Percentiles rank a stretch among this genome's conserved stretches.
phyloP scores from a whole-genome alignment of 2,113 vertebrate species.

The Rhinopomastus cyanomelas region DNA sequence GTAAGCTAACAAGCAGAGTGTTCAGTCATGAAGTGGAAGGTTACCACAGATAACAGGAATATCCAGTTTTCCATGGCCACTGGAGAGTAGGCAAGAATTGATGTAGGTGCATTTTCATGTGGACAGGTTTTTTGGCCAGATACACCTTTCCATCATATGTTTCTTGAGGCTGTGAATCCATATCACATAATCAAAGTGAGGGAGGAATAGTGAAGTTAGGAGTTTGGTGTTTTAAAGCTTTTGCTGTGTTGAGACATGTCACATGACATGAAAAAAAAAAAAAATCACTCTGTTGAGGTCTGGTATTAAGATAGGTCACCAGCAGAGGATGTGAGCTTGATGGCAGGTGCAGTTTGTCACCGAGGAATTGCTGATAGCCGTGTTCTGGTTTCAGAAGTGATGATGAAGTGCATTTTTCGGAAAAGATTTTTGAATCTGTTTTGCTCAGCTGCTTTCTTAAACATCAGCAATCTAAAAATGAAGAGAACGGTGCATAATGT shows the following conservation, averaged over 20 bases:
- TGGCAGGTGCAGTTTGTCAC: not conserved
- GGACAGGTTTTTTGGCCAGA: not conserved
- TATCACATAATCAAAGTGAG: not conserved
- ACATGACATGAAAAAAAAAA: not conserved
- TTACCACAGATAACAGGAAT: not conserved
- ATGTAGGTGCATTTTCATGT: not conserved
- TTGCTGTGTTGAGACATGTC: not conserved
- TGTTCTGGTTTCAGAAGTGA: not conserved
- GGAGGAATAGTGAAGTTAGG: not conserved
- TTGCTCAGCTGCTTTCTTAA: not conserved
- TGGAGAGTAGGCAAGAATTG: not conserved
- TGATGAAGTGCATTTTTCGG: not conserved
- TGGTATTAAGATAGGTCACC: not conserved
- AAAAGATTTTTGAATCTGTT: not conserved
- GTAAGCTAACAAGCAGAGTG: not conserved
- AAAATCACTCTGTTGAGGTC: not conserved
- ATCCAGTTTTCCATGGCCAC: not conserved
- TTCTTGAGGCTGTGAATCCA: not conserved
- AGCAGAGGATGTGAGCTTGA: not conserved
- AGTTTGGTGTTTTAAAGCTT: not conserved
- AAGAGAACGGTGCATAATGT: not conserved
- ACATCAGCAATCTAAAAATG: not conserved
- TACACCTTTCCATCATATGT: not conserved
- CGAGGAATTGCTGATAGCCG: not conserved
- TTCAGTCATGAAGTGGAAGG: not conserved